Percentiles rank a stretch among this genome's conserved stretches.
Evolutionary conservation across 2,113 vertebrate genomes (phyloP).

Genomic region (Dunckerocampus dactyliophorus): DNA sequence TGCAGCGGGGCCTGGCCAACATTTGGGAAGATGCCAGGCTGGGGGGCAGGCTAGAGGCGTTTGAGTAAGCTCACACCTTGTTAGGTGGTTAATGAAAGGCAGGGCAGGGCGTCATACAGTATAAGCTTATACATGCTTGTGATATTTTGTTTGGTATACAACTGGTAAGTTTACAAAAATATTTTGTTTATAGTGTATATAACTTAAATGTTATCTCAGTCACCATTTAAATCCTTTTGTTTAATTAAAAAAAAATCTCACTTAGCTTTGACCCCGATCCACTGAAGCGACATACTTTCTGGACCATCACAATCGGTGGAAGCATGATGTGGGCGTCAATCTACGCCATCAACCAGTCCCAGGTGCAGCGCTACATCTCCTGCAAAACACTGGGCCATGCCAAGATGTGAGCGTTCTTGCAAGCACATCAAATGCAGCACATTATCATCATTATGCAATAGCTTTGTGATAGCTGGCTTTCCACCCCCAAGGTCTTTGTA

Average conservation of each 20-base stretch:
- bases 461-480: background rate
- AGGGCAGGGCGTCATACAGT: too few species aligned
- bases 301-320: slow-evolving; percentile 72
- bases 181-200: too few species aligned
- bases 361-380: slow-evolving; percentile 79
- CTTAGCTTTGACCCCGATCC: slow-evolving; percentile 76
- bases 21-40: slow-evolving; percentile 69
- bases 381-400: slow-evolving; percentile 73
- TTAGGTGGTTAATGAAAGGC: background rate
- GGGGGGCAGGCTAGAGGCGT: slow-evolving; percentile 67
- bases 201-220: too few species aligned
- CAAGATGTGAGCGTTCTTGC: slow-evolving; percentile 67
- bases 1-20: slow-evolving; percentile 65
- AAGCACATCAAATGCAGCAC: too few species aligned
- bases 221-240: too few species aligned
- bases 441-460: background rate
- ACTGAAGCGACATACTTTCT: slow-evolving; percentile 74
- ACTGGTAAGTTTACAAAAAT: background rate
- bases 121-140: too few species aligned
- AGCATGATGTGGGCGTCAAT: slow-evolving; percentile 76
- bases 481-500: slow-evolving; percentile 68
- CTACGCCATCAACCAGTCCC: slow-evolving; percentile 78
- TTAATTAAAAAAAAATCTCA: background rate
- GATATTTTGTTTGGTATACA: background rate
- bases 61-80: slow-evolving; percentile 62